A percentile compares a stretch with the other conserved stretches of the same genome.
These are phyloP conservation scores for Oncopeltus fasciatus DNA, from an alignment of 1,140 invertebrate species.

Conservation along the genomic window DNA sequence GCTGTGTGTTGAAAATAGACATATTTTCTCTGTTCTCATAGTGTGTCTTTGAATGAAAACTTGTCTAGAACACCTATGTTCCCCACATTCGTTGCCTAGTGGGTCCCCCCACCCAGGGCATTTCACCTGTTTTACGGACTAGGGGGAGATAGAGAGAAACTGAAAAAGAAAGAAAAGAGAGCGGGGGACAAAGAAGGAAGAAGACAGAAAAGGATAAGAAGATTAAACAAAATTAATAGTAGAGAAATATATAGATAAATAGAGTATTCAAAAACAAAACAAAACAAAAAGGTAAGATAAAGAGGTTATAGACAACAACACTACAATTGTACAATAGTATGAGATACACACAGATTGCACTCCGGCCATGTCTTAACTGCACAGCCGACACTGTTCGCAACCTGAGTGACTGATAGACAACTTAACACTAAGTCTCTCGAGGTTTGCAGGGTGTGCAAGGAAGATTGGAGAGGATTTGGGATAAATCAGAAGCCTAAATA, in stretches of 20 bases:
- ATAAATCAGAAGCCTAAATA: too few relatives aligned
- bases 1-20: too few relatives aligned
- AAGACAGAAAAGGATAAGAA: neutral
- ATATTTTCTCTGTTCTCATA: too few relatives aligned
- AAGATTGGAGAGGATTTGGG: too few relatives aligned
- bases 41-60: too few relatives aligned
- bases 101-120: conserved; percentile 9
- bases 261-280: neutral
- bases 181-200: neutral
- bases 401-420: too few relatives aligned
- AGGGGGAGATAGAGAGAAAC: neutral
- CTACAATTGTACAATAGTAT: conserved; percentile 8
- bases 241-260: neutral
- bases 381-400: neutral
- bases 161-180: neutral
- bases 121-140: conserved; percentile 13
- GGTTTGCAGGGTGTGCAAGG: too few relatives aligned
- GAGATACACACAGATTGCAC: conserved; percentile 4
- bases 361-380: conserved; percentile 3
- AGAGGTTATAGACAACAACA: conserved; percentile 7
- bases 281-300: neutral
- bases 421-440: too few relatives aligned
- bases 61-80: neutral
- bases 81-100: conserved; percentile 6
- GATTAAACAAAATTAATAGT: too few relatives aligned